Percentiles rank a stretch among this genome's conserved stretches.
Evolutionary conservation across 2,113 vertebrate genomes (phyloP).

Genomic region (Pogona vitticeps): DNA sequence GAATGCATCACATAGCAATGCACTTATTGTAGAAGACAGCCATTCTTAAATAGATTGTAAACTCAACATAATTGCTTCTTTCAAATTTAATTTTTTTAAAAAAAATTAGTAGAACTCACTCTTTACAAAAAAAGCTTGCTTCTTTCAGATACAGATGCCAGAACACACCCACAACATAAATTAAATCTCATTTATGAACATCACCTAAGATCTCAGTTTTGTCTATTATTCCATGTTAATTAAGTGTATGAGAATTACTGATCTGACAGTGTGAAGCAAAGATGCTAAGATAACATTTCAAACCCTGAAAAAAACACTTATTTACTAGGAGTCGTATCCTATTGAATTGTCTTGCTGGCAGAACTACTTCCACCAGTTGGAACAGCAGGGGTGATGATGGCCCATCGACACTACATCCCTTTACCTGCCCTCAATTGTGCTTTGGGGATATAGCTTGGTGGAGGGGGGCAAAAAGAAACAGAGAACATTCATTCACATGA

Average conservation of each 20-base stretch:
- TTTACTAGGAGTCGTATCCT: background rate
- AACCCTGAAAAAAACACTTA: background rate
- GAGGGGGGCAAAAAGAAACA: no score
- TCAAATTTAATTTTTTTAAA: background rate
- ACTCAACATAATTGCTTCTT: background rate
- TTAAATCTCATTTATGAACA: background rate
- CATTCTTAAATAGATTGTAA: background rate
- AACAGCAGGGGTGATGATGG: no score
- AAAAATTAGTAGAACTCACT: no score
- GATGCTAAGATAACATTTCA: conserved; percentile 23
- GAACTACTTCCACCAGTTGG: no score
- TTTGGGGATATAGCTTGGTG: no score
- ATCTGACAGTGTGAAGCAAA: conserved; percentile 13
- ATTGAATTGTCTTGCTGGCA: no score
- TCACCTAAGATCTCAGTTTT: background rate
- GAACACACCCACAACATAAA: background rate
- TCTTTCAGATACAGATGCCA: background rate
- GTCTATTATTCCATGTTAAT: background rate
- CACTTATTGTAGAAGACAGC: background rate
- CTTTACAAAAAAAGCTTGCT: no score
- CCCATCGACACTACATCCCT: no score
- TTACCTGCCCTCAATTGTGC: no score
- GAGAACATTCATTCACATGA: no score
- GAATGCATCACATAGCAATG: background rate
- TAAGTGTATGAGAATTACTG: conserved; percentile 9